phyloP scores from a whole-genome alignment of 1,140 invertebrate genomes.

The Parapsyche elsis region DNA sequence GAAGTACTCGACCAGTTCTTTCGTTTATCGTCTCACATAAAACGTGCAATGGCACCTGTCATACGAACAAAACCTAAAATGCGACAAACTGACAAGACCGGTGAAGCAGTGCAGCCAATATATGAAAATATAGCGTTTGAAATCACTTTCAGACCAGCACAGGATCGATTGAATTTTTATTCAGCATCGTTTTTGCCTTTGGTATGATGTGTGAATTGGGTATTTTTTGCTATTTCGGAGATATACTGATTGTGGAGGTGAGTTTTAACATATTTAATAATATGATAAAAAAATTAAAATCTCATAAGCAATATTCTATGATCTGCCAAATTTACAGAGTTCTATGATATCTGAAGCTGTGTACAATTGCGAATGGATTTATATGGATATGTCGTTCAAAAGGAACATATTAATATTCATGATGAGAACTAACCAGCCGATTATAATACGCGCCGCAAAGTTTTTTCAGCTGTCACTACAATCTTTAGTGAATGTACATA shows the following conservation, averaged over 20 bases:
- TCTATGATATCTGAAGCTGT: constrained; percentile 42
- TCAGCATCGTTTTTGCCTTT: constrained; percentile 41
- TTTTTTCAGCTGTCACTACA: constrained; percentile 46
- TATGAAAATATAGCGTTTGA: not conserved
- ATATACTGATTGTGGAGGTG: constrained; percentile 48
- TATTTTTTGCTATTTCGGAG: constrained; percentile 51
- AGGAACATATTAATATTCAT: constrained; percentile 47
- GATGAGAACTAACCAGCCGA: constrained; percentile 46
- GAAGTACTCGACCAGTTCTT: not conserved
- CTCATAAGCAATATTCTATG: too few species aligned
- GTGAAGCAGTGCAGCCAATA: not conserved
- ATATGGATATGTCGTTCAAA: constrained; percentile 34
- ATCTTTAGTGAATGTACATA: constrained; percentile 49
- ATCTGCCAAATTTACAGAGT: too few species aligned
- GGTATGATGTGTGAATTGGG: constrained; percentile 46
- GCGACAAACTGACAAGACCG: not conserved
- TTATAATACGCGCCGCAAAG: constrained; percentile 46
- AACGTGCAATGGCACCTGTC: too few species aligned
- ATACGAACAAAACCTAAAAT: not conserved
- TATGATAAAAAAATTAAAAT: not conserved
- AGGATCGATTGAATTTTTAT: constrained; percentile 40
- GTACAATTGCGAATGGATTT: constrained; percentile 47
- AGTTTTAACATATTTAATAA: not conserved
- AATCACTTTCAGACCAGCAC: constrained; percentile 6
- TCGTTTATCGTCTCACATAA: too few species aligned